A percentile compares a stretch with the other conserved stretches of the same genome.
These are phyloP conservation scores for Graphium colonna DNA, from an alignment of 2,888 invertebrate species.

Conservation along the genomic window DNA sequence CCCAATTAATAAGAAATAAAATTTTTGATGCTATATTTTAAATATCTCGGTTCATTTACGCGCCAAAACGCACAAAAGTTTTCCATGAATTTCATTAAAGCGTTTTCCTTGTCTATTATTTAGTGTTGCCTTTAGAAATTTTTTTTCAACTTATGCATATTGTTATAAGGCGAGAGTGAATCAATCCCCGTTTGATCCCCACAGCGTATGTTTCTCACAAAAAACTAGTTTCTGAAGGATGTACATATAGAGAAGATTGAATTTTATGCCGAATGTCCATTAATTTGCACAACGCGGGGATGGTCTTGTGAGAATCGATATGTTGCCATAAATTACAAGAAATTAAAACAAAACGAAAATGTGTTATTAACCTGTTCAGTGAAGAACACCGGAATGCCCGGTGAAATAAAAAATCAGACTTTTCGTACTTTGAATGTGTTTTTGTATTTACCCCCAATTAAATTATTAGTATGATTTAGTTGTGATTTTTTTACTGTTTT, in stretches of 20 bases:
- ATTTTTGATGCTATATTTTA: too few species aligned
- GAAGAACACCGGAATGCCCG: conserved; percentile 48
- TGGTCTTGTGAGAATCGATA: conserved; percentile 36
- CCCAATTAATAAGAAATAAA: too few species aligned
- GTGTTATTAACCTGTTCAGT: conserved; percentile 47
- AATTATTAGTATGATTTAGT: too few species aligned
- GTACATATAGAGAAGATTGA: conserved; percentile 22
- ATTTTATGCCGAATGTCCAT: conserved; percentile 10
- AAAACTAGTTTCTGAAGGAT: conserved; percentile 15
- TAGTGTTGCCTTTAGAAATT: neutral
- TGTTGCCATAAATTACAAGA: conserved; percentile 23
- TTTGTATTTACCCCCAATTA: conserved; percentile 30
- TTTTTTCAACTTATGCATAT: neutral
- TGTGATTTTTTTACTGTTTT: too few species aligned
- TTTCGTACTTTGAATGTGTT: conserved; percentile 61
- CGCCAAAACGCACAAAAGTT: conserved; percentile 6
- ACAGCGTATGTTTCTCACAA: conserved; percentile 21
- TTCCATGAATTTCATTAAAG: neutral
- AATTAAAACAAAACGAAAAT: neutral
- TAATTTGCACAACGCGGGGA: conserved; percentile 13
- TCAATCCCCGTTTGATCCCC: conserved; percentile 4
- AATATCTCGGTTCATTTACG: neutral
- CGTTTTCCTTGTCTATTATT: conserved; percentile 14
- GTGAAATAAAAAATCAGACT: conserved; percentile 68
- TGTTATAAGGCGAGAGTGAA: conserved; percentile 15